Evolutionary conservation across 2,888 invertebrate genomes (phyloP).

Genomic region (Dysmachus trigonus): DNA sequence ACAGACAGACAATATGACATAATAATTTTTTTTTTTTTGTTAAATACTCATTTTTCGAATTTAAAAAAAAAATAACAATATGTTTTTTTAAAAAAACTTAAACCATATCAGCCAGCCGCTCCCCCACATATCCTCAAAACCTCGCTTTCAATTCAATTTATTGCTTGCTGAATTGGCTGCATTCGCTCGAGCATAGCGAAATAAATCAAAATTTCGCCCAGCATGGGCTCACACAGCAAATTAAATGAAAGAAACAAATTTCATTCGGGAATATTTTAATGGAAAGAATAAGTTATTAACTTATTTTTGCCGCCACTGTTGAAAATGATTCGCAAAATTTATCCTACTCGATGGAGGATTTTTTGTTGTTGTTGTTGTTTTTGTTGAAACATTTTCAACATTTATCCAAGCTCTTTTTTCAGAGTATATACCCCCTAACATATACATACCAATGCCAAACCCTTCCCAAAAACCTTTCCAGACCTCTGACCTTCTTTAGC

Average conservation of each 20-base stretch:
- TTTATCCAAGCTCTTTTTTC: background rate
- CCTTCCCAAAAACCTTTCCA: background rate
- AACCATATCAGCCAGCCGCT: slow-evolving; percentile 1
- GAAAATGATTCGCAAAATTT: slow-evolving; percentile 23
- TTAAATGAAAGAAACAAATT: slow-evolving; percentile 29
- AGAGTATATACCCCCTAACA: background rate
- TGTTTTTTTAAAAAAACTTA: background rate
- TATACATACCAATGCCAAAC: background rate
- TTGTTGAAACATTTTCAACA: slow-evolving; percentile 1
- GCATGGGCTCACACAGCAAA: background rate
- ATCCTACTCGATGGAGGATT: background rate
- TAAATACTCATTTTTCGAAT: background rate
- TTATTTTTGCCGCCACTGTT: background rate
- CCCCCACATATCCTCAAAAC: background rate
- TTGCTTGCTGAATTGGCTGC: slow-evolving; percentile 34
- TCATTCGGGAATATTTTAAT: background rate
- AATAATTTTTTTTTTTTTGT: background rate
- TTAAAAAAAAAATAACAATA: background rate
- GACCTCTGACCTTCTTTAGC: background rate
- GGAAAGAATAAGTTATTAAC: slow-evolving; percentile 19
- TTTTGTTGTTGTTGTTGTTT: no score
- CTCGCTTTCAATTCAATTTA: background rate
- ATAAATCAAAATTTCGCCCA: slow-evolving; percentile 15
- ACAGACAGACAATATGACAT: background rate
- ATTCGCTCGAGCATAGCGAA: slow-evolving; percentile 13